These are phyloP conservation scores for Coryphaenoides rupestris DNA, from an alignment of 2,113 vertebrate genomes.

Conservation along the genomic window DNA sequence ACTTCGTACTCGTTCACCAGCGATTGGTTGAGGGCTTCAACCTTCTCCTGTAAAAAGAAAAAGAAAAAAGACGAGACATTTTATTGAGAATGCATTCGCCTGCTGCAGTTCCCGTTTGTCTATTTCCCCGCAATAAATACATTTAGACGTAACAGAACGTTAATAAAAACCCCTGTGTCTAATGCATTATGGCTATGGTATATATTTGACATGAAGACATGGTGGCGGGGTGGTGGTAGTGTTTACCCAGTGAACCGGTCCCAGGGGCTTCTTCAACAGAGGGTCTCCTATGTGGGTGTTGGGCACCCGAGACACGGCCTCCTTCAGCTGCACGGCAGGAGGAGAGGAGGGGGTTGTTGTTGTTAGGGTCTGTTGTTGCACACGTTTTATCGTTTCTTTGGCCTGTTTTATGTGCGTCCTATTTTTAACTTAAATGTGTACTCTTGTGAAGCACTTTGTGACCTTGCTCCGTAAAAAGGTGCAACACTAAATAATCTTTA, in stretches of 20 bases:
- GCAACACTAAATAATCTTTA: no score
- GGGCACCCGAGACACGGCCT: slow-evolving; percentile 88
- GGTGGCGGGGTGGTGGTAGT: background rate
- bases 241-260: slow-evolving; percentile 92
- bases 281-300: slow-evolving; percentile 87
- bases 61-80: no score
- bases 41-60: slow-evolving; percentile 82
- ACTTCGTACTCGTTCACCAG: slow-evolving; percentile 95
- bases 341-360: no score
- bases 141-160: background rate
- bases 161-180: background rate
- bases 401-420: no score
- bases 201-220: background rate
- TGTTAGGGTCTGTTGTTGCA: no score
- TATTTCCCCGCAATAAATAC: no score
- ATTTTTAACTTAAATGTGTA: no score
- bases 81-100: background rate
- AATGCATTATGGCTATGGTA: background rate
- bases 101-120: no score
- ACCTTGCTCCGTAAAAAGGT: no score
- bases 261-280: slow-evolving; percentile 86
- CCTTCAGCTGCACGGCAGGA: slow-evolving; percentile 79
- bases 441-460: no score
- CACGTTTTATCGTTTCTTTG: no score
- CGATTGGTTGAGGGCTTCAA: slow-evolving; percentile 95